Conservation (phyloP, 2,888 invertebrate species). For the Listrodromus nycthemerus region DNA sequence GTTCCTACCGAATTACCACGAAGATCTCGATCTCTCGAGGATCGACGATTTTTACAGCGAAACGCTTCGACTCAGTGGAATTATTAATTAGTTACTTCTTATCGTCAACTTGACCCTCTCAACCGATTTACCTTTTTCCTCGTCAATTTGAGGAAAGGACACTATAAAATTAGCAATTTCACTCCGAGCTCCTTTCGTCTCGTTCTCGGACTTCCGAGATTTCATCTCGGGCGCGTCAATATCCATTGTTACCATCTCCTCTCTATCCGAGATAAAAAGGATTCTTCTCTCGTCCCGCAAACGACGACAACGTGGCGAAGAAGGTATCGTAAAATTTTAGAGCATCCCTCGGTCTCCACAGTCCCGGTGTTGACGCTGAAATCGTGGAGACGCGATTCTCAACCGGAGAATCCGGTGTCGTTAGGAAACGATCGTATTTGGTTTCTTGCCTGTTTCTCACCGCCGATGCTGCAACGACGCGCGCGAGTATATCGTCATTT, state of each 20-base stretch:
- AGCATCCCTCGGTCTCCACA: slow-evolving; percentile 60
- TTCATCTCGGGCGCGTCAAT: slow-evolving; percentile 72
- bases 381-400: slow-evolving; percentile 57
- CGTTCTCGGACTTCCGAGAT: slow-evolving; percentile 75
- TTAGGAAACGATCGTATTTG: slow-evolving; percentile 65
- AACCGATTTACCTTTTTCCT: slow-evolving; percentile 30
- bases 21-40: slow-evolving; percentile 53
- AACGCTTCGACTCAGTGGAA: slow-evolving; percentile 75
- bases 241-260: slow-evolving; percentile 77
- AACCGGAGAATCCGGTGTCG: slow-evolving; percentile 61
- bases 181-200: slow-evolving; percentile 66
- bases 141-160: slow-evolving; percentile 49
- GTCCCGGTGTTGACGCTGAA: slow-evolving; percentile 57
- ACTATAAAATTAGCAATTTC: slow-evolving; percentile 83
- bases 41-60: slow-evolving; percentile 77
- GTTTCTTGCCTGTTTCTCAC: slow-evolving; percentile 55
- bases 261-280: slow-evolving; percentile 55
- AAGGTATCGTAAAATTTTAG: slow-evolving; percentile 70
- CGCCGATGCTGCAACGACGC: slow-evolving; percentile 49
- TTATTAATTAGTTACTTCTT: slow-evolving; percentile 80
- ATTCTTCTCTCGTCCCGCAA: slow-evolving; percentile 60
- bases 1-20: slow-evolving; percentile 20
- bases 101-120: slow-evolving; percentile 55
- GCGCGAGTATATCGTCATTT: slow-evolving; percentile 54
- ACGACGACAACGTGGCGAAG: slow-evolving; percentile 63